These are phyloP conservation scores for Peromyscus nudipes DNA, from an alignment of 2,797 vertebrate genomes.

Conservation along the genomic window DNA sequence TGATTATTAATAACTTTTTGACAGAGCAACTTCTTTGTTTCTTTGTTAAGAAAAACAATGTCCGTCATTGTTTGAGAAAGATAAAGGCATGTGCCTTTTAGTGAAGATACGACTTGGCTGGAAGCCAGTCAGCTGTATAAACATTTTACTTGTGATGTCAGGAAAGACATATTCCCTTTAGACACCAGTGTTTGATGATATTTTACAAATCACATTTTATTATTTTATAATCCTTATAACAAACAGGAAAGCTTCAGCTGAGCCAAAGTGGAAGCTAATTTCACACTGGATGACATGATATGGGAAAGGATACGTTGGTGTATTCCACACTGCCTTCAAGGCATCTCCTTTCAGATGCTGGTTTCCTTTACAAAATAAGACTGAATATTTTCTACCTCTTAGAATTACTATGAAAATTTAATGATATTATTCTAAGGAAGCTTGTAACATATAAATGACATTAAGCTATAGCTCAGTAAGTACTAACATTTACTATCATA, in stretches of 20 bases:
- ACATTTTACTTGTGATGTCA: constrained; percentile 60
- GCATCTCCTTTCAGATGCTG: not conserved
- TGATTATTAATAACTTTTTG: not conserved
- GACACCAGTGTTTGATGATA: constrained; percentile 16
- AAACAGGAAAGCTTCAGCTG: constrained; percentile 41
- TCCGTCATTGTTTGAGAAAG: not conserved
- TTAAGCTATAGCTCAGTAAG: constrained; percentile 41
- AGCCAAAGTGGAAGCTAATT: constrained; percentile 44
- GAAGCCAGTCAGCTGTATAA: constrained; percentile 27
- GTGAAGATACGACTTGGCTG: constrained; percentile 23
- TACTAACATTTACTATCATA: constrained; percentile 1
- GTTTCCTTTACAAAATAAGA: constrained; percentile 37
- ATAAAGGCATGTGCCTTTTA: constrained; percentile 26
- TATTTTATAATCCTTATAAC: constrained; percentile 37
- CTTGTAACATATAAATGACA: not conserved
- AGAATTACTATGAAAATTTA: constrained; percentile 37
- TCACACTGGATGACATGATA: not conserved
- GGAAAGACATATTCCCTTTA: constrained; percentile 29
- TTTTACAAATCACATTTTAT: constrained; percentile 60
- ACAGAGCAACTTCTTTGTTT: constrained; percentile 39
- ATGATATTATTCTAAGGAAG: constrained; percentile 33
- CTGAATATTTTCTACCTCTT: constrained; percentile 27
- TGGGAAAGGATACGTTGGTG: not conserved
- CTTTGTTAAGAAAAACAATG: constrained; percentile 22
- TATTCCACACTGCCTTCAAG: not conserved